Evolutionary conservation across 2,888 invertebrate species (phyloP).

Genomic region (Tortricodes alternella): DNA sequence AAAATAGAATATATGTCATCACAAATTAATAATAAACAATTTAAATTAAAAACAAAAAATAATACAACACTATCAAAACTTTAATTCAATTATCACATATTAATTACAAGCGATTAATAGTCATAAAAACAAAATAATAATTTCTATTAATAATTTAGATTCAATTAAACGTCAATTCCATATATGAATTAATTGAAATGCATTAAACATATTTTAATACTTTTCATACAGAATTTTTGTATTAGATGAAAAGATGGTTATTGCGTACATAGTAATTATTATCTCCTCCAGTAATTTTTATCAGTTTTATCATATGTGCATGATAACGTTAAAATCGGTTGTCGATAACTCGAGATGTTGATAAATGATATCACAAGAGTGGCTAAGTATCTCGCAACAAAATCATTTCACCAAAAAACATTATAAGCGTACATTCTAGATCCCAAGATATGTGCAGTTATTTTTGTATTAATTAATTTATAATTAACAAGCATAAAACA

Average conservation of each 20-base stretch:
- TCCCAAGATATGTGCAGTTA: neutral
- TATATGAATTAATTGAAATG: no score
- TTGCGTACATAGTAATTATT: conserved; percentile 24
- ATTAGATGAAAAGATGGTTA: neutral
- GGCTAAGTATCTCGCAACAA: conserved; percentile 10
- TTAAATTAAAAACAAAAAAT: no score
- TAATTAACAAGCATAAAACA: no score
- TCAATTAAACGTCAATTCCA: no score
- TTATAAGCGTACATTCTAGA: neutral
- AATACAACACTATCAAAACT: no score
- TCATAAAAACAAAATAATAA: no score
- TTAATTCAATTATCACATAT: no score
- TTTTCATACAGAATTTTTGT: neutral
- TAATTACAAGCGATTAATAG: no score
- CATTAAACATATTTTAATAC: no score
- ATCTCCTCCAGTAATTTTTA: conserved; percentile 35
- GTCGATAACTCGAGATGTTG: conserved; percentile 42
- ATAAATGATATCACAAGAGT: conserved; percentile 34
- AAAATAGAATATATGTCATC: no score
- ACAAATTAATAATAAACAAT: no score
- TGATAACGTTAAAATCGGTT: conserved; percentile 46
- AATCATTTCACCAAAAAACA: conserved; percentile 2
- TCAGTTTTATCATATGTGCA: conserved; percentile 40
- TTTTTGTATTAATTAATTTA: neutral
- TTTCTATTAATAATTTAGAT: no score